Conservation (phyloP, 2,113 vertebrate species). For the Callithrix jacchus region DNA sequence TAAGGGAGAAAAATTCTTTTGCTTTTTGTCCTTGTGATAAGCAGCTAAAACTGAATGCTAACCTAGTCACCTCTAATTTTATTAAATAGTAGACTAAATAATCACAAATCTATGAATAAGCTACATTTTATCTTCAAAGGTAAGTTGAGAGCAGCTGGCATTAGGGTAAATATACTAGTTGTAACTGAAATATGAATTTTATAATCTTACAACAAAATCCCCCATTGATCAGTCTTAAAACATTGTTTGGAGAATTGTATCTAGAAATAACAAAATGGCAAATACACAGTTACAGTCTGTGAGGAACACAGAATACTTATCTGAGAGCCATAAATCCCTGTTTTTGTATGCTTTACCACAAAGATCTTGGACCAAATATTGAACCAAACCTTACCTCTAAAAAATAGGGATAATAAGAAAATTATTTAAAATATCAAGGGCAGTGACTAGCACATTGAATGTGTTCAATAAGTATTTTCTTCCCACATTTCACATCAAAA, state of each 20-base stretch:
- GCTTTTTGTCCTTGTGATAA: not conserved
- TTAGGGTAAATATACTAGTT: not conserved
- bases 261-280: not conserved
- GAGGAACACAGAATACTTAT: not conserved
- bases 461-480: not conserved
- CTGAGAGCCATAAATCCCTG: not conserved
- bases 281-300: not conserved
- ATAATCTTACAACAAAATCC: not conserved
- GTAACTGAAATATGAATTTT: not conserved
- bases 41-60: not conserved
- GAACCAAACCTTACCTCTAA: not conserved
- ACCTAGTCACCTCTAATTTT: not conserved
- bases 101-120: not conserved
- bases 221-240: not conserved
- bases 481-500: not conserved
- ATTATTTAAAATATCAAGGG: not conserved
- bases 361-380: not conserved
- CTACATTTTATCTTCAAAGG: not conserved
- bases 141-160: not conserved
- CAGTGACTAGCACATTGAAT: not conserved
- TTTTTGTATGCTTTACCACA: not conserved
- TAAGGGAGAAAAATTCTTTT: not conserved
- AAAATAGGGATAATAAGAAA: not conserved
- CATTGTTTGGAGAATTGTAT: not conserved
- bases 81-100: not conserved